phyloP scores from a whole-genome alignment of 1,140 invertebrate genomes.

The Tetramorium alpestre region DNA sequence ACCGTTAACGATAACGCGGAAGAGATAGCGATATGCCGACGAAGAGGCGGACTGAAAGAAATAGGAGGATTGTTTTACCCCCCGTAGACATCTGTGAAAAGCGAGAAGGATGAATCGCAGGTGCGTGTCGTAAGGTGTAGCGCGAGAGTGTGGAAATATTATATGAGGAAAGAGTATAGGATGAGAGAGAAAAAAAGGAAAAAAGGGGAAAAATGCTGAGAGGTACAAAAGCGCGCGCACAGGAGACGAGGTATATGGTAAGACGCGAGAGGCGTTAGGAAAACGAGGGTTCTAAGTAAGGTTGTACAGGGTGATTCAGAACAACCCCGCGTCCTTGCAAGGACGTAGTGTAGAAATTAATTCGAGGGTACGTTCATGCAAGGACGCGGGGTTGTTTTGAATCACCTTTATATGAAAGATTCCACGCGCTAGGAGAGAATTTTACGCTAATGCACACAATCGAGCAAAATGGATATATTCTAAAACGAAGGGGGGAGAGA shows the following conservation, averaged over 20 bases:
- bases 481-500: no score
- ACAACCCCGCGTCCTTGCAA: no score
- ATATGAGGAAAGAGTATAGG: constrained; percentile 19
- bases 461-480: not conserved
- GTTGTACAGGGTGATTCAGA: no score
- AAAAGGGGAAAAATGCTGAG: not conserved
- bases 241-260: not conserved
- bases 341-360: no score
- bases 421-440: not conserved
- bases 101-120: constrained; percentile 7
- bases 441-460: not conserved
- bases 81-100: constrained; percentile 17
- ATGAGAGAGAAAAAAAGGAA: not conserved
- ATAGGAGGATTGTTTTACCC: not conserved
- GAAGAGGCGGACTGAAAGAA: not conserved
- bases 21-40: constrained; percentile 15
- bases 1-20: constrained; percentile 12
- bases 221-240: not conserved
- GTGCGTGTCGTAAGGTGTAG: constrained; percentile 7
- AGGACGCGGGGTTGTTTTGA: no score
- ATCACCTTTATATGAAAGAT: not conserved
- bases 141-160: constrained; percentile 32
- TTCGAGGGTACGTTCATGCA: no score
- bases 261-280: not conserved
- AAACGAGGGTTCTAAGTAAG: constrained; percentile 1